phyloP scores from a whole-genome alignment of 2,888 invertebrate species.

The Cantharis nigra region DNA sequence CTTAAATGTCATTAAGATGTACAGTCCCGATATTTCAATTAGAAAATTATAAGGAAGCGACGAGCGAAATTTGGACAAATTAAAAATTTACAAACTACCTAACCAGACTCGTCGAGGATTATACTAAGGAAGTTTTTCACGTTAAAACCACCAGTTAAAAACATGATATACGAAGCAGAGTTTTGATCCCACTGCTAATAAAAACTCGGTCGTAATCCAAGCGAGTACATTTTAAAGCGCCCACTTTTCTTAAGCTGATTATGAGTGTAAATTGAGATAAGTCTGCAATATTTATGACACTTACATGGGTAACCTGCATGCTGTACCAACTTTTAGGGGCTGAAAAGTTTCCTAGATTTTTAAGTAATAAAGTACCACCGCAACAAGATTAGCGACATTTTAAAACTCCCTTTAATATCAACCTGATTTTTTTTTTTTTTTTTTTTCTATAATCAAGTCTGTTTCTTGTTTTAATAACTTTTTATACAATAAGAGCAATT shows the following conservation, averaged over 20 bases:
- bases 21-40: neutral
- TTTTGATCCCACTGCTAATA: slow-evolving; percentile 49
- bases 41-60: neutral
- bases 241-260: slow-evolving; percentile 60
- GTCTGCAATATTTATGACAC: slow-evolving; percentile 57
- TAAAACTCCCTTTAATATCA: neutral
- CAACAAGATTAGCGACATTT: slow-evolving; percentile 1
- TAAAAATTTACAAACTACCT: neutral
- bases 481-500: slow-evolving; percentile 1
- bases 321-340: slow-evolving; percentile 27
- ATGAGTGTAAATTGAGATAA: slow-evolving; percentile 59
- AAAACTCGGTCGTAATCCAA: slow-evolving; percentile 52
- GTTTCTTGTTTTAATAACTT: neutral
- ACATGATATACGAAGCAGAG: slow-evolving; percentile 49
- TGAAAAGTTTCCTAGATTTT: slow-evolving; percentile 35
- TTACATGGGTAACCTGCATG: slow-evolving; percentile 51
- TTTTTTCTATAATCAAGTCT: neutral
- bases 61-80: neutral
- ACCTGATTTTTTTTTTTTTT: neutral
- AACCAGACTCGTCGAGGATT: slow-evolving; percentile 18
- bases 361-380: slow-evolving; percentile 33
- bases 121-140: slow-evolving; percentile 29
- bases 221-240: slow-evolving; percentile 56
- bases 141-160: slow-evolving; percentile 37
- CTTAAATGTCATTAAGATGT: slow-evolving; percentile 9